These are phyloP conservation scores for Timandra comae DNA, from an alignment of 2,888 invertebrate genomes.

Conservation along the genomic window DNA sequence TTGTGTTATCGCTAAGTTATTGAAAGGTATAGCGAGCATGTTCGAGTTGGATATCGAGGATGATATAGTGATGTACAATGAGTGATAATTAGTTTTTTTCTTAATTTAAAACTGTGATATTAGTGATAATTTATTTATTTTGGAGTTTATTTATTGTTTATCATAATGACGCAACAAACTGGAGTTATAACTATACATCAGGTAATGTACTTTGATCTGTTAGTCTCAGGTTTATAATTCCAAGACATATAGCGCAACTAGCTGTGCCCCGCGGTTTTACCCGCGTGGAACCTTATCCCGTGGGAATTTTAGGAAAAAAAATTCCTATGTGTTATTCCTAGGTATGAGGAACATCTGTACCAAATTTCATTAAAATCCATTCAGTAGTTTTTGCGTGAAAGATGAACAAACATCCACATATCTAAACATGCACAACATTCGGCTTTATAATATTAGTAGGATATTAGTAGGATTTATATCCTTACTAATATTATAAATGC, in stretches of 20 bases:
- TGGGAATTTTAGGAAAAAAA: no score
- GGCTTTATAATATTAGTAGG: no score
- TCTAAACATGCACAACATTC: no score
- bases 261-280: no score
- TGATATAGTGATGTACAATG: slow-evolving; percentile 29
- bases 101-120: slow-evolving; percentile 6
- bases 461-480: no score
- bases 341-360: no score
- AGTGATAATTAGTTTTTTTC: slow-evolving; percentile 9
- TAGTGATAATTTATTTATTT: slow-evolving; percentile 26
- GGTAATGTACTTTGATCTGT: slow-evolving; percentile 23
- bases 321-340: no score
- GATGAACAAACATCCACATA: no score
- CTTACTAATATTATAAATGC: no score
- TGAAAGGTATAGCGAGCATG: slow-evolving; percentile 31
- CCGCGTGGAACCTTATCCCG: no score
- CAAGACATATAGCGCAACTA: neutral
- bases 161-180: slow-evolving; percentile 44
- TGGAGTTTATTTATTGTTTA: slow-evolving; percentile 30
- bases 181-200: slow-evolving; percentile 64
- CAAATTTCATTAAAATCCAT: no score
- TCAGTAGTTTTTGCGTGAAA: no score
- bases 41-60: slow-evolving; percentile 48
- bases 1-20: slow-evolving; percentile 31
- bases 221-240: neutral